Percentiles rank a stretch among this genome's conserved stretches.
Conservation (phyloP, 2,113 vertebrate species). For the Bubo bubo region DNA sequence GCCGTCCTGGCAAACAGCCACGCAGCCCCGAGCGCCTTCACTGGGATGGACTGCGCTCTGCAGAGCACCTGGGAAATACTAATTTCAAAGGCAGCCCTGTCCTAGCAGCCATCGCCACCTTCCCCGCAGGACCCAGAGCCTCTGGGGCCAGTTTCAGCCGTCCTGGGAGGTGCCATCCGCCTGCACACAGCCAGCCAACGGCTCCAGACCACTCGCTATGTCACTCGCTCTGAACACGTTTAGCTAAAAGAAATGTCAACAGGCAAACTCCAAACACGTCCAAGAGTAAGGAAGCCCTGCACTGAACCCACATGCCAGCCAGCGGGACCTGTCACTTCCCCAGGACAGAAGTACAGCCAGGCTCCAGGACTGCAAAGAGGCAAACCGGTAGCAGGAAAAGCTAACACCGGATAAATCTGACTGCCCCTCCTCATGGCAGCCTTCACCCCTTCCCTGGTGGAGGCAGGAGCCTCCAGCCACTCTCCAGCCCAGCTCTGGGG, state of each 20-base stretch:
- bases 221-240: not conserved
- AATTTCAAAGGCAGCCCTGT: not conserved
- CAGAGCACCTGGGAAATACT: not conserved
- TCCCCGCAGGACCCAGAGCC: not conserved
- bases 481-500: not conserved
- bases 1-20: not conserved
- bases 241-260: not conserved
- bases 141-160: not conserved
- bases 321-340: not conserved
- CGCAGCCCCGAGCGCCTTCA: not conserved
- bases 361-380: not conserved
- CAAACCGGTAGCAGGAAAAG: not conserved
- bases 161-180: rapidly evolving
- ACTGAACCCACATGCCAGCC: not conserved
- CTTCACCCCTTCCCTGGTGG: not conserved
- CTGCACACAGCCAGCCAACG: not conserved
- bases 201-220: not conserved
- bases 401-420: not conserved
- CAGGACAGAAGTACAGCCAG: not conserved
- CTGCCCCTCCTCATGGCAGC: not conserved
- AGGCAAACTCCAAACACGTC: not conserved
- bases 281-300: not conserved
- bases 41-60: not conserved
- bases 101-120: not conserved
- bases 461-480: not conserved